Evolutionary conservation across 2,113 vertebrate species (phyloP).

Genomic region (Desmodus rotundus): DNA sequence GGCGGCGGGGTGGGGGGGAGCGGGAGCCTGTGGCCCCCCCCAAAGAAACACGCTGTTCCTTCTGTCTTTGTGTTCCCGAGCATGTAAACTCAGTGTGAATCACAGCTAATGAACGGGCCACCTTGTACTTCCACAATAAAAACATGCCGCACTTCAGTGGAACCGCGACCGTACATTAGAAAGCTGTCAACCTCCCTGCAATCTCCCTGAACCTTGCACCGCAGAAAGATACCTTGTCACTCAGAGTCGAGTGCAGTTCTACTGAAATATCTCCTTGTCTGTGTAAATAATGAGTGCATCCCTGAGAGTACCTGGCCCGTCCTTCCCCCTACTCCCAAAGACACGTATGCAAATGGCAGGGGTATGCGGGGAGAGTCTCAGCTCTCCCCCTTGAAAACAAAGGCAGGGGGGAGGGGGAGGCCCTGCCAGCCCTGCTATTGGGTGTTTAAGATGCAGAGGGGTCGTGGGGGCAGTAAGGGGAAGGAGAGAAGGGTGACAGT

Average conservation of each 20-base stretch:
- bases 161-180: constrained; percentile 77
- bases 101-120: constrained; percentile 85
- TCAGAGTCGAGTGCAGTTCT: constrained; percentile 72
- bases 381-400: constrained; percentile 65
- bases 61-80: constrained; percentile 70
- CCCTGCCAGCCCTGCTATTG: background rate
- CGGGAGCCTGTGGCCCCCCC: constrained; percentile 65
- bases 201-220: constrained; percentile 75
- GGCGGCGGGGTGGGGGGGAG: background rate
- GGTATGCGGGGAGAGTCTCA: constrained; percentile 58
- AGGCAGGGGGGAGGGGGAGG: constrained; percentile 28
- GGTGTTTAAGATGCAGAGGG: background rate
- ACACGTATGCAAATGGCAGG: constrained; percentile 58
- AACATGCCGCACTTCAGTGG: constrained; percentile 78
- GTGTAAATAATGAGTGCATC: constrained; percentile 81
- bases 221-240: constrained; percentile 80
- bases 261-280: constrained; percentile 82
- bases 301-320: constrained; percentile 70
- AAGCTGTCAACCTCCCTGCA: constrained; percentile 79
- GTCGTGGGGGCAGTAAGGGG: background rate
- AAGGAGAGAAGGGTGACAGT: background rate
- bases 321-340: constrained; percentile 63
- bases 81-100: constrained; percentile 81
- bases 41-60: constrained; percentile 66
- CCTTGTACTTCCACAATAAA: constrained; percentile 81